A percentile compares a stretch with the other conserved stretches of the same genome.
These are phyloP conservation scores for Cherax quadricarinatus DNA, from an alignment of 1,140 invertebrate genomes.

Conservation along the genomic window DNA sequence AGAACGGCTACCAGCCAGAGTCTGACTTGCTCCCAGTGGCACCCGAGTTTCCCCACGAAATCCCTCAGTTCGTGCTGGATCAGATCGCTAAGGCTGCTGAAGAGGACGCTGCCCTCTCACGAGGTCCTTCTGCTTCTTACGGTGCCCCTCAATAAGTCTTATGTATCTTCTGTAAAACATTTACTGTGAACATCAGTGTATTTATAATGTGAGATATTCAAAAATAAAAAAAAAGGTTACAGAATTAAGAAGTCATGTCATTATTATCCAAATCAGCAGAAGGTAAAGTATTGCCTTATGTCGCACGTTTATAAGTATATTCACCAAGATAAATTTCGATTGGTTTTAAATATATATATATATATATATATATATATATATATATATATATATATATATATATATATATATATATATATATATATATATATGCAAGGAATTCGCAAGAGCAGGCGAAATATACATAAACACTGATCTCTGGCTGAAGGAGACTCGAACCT, in stretches of 20 bases:
- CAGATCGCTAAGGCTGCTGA: slow-evolving; percentile 65
- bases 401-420: slow-evolving; percentile 3
- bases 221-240: too few species aligned
- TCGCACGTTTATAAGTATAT: too few species aligned
- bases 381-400: slow-evolving; percentile 1
- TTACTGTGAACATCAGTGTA: too few species aligned
- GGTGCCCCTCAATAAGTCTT: neutral
- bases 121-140: neutral
- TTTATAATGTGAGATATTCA: too few species aligned
- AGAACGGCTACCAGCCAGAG: slow-evolving; percentile 35
- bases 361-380: slow-evolving; percentile 24
- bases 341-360: slow-evolving; percentile 20
- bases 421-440: neutral
- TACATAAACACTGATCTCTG: too few species aligned
- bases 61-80: slow-evolving; percentile 65
- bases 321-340: too few species aligned
- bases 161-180: too few species aligned
- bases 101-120: slow-evolving; percentile 32
- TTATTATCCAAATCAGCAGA: too few species aligned
- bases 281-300: too few species aligned
- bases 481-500: too few species aligned
- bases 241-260: too few species aligned
- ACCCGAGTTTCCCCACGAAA: slow-evolving; percentile 51
- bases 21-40: slow-evolving; percentile 47
- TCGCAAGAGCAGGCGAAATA: too few species aligned